A percentile compares a stretch with the other conserved stretches of the same genome.
These are phyloP conservation scores for Turritopsis dohrnii DNA, from an alignment of 30 jellyfish, hydroid and myxozoan species.

Conservation along the genomic window DNA sequence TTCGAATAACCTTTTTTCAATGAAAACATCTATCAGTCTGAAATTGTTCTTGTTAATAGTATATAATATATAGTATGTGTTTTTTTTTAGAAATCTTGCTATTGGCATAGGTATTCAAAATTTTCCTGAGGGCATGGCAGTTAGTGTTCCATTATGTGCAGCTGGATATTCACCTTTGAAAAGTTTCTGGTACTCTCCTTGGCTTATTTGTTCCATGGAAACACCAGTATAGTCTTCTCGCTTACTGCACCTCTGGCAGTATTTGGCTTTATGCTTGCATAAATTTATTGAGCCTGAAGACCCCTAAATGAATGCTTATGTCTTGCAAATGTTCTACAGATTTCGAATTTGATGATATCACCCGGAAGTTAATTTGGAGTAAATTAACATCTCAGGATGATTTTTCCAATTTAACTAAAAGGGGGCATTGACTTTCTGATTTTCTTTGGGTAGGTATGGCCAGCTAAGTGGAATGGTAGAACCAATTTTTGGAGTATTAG, in stretches of 20 bases:
- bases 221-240: too few relatives aligned
- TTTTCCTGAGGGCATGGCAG: constrained; percentile 96
- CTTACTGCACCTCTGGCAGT: too few relatives aligned
- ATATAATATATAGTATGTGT: background rate
- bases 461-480: constrained; percentile 97
- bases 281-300: too few relatives aligned
- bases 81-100: constrained; percentile 59
- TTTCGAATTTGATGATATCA: background rate
- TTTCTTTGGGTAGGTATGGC: constrained; percentile 71
- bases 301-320: too few relatives aligned
- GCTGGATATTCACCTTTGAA: constrained; percentile 83
- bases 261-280: too few relatives aligned
- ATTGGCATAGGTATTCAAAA: constrained; percentile 92
- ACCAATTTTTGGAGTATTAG: constrained; percentile 83
- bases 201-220: too few relatives aligned
- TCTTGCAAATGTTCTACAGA: too few relatives aligned
- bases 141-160: constrained; percentile 89
- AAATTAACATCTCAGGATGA: background rate
- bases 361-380: background rate
- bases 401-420: too few relatives aligned
- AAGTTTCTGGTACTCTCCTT: constrained; percentile 67
- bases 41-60: background rate
- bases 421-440: background rate
- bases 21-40: background rate
- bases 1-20: background rate